Evolutionary conservation across 2,113 vertebrate genomes (phyloP).

Genomic region (Myotis brandtii): DNA sequence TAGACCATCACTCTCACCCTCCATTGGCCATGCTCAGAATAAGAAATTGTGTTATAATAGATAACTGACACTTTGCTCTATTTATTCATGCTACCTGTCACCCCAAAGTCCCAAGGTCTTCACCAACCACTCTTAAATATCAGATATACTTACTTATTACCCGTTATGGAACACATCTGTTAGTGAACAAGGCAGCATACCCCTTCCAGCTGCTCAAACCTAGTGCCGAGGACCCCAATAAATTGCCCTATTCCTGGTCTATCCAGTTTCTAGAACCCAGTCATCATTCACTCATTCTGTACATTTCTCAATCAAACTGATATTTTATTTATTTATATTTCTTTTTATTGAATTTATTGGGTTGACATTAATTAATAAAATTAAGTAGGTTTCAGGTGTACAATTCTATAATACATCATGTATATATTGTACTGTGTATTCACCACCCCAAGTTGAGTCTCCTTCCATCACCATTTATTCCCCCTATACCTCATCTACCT

Average conservation of each 20-base stretch:
- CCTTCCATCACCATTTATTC: neutral
- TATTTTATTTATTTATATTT: conserved; percentile 32
- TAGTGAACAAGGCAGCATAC: neutral
- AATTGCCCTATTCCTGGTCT: neutral
- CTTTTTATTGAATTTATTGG: neutral
- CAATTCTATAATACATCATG: neutral
- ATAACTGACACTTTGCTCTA: neutral
- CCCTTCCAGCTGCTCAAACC: neutral
- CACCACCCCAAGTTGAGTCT: neutral
- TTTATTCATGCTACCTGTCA: neutral
- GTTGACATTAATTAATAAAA: neutral
- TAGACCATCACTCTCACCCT: neutral
- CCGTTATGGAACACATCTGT: neutral
- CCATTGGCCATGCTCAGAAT: neutral
- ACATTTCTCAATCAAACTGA: conserved; percentile 66
- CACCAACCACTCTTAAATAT: neutral
- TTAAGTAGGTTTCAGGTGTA: neutral
- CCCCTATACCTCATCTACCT: neutral
- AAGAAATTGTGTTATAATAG: neutral
- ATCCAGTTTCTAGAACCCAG: neutral
- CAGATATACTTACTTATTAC: neutral
- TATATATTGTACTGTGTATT: neutral
- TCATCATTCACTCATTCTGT: neutral
- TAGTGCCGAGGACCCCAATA: neutral
- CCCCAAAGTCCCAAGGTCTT: neutral